Evolutionary conservation across 1,140 invertebrate genomes (phyloP).

Genomic region (Cyclargus thomasi): DNA sequence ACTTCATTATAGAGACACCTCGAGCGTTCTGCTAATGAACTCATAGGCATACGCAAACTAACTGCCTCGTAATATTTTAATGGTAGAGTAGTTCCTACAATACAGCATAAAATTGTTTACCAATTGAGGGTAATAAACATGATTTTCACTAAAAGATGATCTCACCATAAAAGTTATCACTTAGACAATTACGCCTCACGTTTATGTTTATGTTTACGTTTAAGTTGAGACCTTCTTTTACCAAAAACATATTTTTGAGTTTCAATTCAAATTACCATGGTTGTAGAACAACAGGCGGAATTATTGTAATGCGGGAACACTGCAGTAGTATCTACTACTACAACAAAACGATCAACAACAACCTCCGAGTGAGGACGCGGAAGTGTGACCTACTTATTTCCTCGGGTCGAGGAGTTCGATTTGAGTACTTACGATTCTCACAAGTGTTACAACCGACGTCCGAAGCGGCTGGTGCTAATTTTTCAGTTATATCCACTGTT

Average conservation of each 20-base stretch:
- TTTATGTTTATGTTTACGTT: too few species aligned
- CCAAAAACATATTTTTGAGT: not conserved
- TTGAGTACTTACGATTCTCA: constrained; percentile 29
- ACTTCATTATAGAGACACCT: constrained; percentile 1
- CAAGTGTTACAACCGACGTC: constrained; percentile 51
- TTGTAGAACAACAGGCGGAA: not conserved
- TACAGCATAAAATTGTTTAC: too few species aligned
- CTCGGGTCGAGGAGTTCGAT: not conserved
- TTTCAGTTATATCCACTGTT: constrained; percentile 35
- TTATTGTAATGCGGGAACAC: not conserved
- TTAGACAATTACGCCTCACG: too few species aligned
- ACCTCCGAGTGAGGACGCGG: constrained; percentile 50
- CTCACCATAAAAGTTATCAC: too few species aligned
- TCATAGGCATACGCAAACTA: not conserved
- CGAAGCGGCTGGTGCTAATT: constrained; percentile 35
- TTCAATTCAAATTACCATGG: not conserved
- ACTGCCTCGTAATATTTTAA: too few species aligned
- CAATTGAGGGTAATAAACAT: too few species aligned
- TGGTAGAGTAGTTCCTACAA: too few species aligned
- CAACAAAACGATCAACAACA: constrained; percentile 31
- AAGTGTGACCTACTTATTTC: constrained; percentile 59
- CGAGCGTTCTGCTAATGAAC: not conserved
- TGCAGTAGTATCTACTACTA: constrained; percentile 3
- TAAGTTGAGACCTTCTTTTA: too few species aligned
- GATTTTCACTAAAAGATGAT: too few species aligned